Percentiles rank a stretch among this genome's conserved stretches.
Conservation (phyloP, 2,888 invertebrate genomes). For the Drosophila flavopinicola region DNA sequence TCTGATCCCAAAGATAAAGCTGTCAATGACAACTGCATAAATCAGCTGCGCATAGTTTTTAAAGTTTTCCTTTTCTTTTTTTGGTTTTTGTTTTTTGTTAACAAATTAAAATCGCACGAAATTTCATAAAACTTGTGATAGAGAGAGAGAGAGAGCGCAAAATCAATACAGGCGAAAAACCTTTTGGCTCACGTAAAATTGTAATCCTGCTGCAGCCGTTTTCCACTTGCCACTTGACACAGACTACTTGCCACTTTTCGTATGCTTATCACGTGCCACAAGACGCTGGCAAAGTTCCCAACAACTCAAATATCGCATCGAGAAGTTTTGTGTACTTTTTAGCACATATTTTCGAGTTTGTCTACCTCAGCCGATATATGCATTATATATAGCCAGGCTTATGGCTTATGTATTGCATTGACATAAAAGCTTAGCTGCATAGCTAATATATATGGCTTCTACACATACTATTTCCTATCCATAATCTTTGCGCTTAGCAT, state of each 20-base stretch:
- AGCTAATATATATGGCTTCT: not conserved
- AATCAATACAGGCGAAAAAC: constrained; percentile 58
- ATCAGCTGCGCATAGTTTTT: constrained; percentile 55
- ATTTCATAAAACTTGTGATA: constrained; percentile 50
- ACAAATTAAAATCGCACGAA: constrained; percentile 50
- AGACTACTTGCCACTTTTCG: constrained; percentile 28
- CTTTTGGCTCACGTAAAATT: constrained; percentile 31
- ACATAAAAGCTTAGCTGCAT: not conserved
- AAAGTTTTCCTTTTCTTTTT: too few species aligned
- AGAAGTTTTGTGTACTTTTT: constrained; percentile 67
- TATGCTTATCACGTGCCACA: constrained; percentile 71
- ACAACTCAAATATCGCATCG: constrained; percentile 57
- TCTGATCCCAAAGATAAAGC: constrained; percentile 68
- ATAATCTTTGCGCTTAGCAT: not conserved
- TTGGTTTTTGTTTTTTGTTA: too few species aligned
- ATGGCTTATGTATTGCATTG: constrained; percentile 28
- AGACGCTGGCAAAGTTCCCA: constrained; percentile 65
- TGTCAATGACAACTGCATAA: constrained; percentile 62
- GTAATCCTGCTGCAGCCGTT: constrained; percentile 56
- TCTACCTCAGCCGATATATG: constrained; percentile 40
- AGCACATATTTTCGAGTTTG: constrained; percentile 67
- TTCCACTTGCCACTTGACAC: constrained; percentile 21
- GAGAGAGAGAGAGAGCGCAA: too few species aligned
- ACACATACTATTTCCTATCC: not conserved
- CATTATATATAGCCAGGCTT: constrained; percentile 27